A percentile compares a stretch with the other conserved stretches of the same genome.
phyloP scores from a whole-genome alignment of 2,797 vertebrate species.

The Tapera naevia region DNA sequence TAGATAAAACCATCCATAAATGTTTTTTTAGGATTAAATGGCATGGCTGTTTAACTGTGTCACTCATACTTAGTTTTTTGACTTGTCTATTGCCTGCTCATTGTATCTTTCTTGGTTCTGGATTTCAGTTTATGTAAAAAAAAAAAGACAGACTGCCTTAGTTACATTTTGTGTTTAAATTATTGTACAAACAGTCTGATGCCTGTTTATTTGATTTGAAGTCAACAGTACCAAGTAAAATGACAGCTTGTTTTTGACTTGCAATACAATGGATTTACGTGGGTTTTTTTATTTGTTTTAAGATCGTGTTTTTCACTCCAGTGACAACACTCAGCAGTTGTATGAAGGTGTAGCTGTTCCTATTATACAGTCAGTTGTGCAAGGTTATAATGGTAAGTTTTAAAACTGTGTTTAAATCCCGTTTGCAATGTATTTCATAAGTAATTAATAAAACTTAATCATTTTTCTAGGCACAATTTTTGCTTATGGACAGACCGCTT shows the following conservation, averaged over 20 bases:
- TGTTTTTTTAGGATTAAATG: not conserved
- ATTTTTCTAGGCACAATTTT: conserved; percentile 89
- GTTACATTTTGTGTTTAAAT: not conserved
- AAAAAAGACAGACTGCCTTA: not conserved
- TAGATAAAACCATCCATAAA: not conserved
- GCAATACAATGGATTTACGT: not conserved
- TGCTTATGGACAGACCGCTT: conserved; percentile 95
- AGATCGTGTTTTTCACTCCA: conserved; percentile 90
- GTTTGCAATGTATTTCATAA: not conserved
- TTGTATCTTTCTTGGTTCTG: not conserved
- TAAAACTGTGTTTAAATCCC: not conserved
- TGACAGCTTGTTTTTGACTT: not conserved
- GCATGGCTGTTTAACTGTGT: not conserved
- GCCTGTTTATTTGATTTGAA: not conserved
- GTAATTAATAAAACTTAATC: not conserved
- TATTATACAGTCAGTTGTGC: conserved; percentile 88
- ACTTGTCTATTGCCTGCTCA: not conserved
- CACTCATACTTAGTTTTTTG: not conserved
- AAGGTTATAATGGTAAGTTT: conserved; percentile 91
- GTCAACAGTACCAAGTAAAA: not conserved
- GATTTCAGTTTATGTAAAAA: not conserved
- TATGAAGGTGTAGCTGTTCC: conserved; percentile 90
- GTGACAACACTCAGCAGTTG: conserved; percentile 85
- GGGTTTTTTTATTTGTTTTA: not conserved
- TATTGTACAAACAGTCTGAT: not conserved